Percentiles rank a stretch among this genome's conserved stretches.
Conservation (phyloP, 2,113 vertebrate species). For the Balaeniceps rex region DNA sequence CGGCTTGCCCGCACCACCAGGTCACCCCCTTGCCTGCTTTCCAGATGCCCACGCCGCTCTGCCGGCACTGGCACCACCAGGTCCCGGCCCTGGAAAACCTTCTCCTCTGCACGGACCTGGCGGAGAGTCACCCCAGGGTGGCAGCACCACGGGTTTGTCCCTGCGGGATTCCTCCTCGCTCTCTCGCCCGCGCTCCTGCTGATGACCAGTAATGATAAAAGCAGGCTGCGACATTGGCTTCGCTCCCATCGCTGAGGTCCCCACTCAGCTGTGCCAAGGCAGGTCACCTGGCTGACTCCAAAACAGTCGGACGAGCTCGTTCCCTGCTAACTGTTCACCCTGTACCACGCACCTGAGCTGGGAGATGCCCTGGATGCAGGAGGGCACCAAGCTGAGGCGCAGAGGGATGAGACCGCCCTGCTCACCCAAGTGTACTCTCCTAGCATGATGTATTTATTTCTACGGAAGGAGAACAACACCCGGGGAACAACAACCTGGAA, state of each 20-base stretch:
- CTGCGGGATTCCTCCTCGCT: not conserved
- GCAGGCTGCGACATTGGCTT: not conserved
- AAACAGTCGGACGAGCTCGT: not conserved
- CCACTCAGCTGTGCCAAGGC: fast-evolving
- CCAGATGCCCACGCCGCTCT: fast-evolving
- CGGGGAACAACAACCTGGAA: not conserved
- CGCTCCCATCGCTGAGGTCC: not conserved
- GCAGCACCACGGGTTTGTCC: not conserved
- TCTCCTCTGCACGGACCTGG: fast-evolving
- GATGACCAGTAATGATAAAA: not conserved
- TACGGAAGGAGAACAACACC: not conserved
- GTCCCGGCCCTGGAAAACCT: not conserved
- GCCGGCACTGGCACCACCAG: fast-evolving
- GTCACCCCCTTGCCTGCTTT: not conserved
- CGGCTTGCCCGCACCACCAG: not conserved
- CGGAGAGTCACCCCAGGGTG: no score
- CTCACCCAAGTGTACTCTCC: not conserved
- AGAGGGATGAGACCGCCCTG: not conserved
- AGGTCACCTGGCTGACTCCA: not conserved
- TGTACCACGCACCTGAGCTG: fast-evolving
- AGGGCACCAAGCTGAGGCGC: not conserved
- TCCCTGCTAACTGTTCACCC: not conserved
- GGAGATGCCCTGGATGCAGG: not conserved
- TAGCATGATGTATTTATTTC: not conserved
- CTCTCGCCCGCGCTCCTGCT: not conserved